These are phyloP conservation scores for Pygocentrus nattereri DNA, from an alignment of 2,797 vertebrate species.

Conservation along the genomic window DNA sequence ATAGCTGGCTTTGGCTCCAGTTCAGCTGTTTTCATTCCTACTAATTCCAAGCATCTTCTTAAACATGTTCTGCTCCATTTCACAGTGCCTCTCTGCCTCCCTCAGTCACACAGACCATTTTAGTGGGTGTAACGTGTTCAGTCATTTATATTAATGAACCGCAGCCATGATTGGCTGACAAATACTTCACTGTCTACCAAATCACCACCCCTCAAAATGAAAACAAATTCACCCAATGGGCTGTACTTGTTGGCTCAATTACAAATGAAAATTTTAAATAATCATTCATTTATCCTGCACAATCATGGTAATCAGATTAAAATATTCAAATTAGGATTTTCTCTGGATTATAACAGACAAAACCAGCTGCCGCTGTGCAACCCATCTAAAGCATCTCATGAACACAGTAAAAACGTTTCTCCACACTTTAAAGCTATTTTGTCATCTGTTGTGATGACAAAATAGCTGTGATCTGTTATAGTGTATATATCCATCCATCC, in stretches of 20 bases:
- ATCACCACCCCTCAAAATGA: constrained; percentile 4
- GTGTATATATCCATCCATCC: too few species aligned
- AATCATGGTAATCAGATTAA: constrained; percentile 27
- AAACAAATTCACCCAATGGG: constrained; percentile 19
- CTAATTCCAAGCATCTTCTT: neutral
- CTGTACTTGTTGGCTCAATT: constrained; percentile 23
- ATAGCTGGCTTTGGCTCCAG: constrained; percentile 16
- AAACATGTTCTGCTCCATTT: neutral
- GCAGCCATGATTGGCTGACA: constrained; percentile 28
- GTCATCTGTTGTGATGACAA: too few species aligned
- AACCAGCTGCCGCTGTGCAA: neutral
- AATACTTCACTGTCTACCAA: constrained; percentile 27
- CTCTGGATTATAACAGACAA: neutral
- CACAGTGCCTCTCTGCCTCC: neutral
- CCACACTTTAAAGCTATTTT: neutral
- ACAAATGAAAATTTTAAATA: constrained; percentile 29
- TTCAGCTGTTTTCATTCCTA: constrained; percentile 1
- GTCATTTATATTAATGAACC: constrained; percentile 43
- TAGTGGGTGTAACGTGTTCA: constrained; percentile 25
- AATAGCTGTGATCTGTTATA: too few species aligned
- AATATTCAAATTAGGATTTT: constrained; percentile 10
- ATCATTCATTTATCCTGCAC: constrained; percentile 23
- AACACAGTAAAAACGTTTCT: neutral
- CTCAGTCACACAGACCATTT: constrained; percentile 11
- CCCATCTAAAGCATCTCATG: neutral